Base-by-base conservation (phyloP, 1,140 invertebrate species). In the Caenorhabditis latens region DNA sequence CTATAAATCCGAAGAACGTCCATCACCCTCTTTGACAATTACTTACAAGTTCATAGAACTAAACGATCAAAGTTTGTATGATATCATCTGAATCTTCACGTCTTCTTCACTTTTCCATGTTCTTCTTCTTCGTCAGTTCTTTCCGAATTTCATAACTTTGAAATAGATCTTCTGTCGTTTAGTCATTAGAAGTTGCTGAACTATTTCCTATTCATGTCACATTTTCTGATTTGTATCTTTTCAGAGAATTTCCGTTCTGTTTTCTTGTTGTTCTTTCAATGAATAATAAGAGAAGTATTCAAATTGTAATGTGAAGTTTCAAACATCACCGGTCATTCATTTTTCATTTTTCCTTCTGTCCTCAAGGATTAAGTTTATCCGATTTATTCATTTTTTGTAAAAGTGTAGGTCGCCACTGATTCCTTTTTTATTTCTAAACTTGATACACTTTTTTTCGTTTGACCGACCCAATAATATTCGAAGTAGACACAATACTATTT, bases 51-150 rank as follows among this genome's bases (percentile, higher is more conserved):
- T 75, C 67, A 75, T 75, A 75, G 40, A 75, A 75, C 42, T 75
- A 75, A 46, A 46, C 43, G 67, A 75, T 75, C 67, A 75, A 75
- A 75, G 43, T 75, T 75, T n/a, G 42, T 9, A 75, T 46, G 40
- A 48, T 75, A 75, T 75, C 67, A 75, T 75, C 63, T 65, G n/a
- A 65, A 65, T 65, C 5, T 16, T 75, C 67, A 75, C 67, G 67
- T 75, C 24, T 75, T 32, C 42, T 48, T 75, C 7, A 46, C 0
- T 48, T 75, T 75, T 75, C 16, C 40, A 14, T 21, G 67, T 75
- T 75, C 43, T 75, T n/a, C 9, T n/a, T 48, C 16, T n/a, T 48
- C 42, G 2, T 21, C n/a, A n/a, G 8, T n/a, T 58, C n/a, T 8
- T 21, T 58, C n/a, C 57, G 4, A 21, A 58, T 58, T 58, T 58